Evolutionary conservation across 2,888 invertebrate species (phyloP).

Genomic region (Pterobdella sp.): DNA sequence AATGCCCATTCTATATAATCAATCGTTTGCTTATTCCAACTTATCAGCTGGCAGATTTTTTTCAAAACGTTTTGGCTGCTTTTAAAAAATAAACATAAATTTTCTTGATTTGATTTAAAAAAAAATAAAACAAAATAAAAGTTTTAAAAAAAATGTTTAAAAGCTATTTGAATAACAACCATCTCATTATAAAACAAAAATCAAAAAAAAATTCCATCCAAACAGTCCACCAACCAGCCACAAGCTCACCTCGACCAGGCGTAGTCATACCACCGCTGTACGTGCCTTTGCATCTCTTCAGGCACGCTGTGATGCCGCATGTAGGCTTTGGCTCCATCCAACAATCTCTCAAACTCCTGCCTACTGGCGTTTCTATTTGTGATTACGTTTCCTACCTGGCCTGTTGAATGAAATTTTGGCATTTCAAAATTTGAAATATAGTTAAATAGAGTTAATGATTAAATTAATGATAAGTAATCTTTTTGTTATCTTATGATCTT

Average conservation of each 20-base stretch:
- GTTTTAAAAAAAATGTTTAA: neutral
- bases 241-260: constrained; percentile 75
- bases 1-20: too few species aligned
- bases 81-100: neutral
- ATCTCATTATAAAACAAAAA: neutral
- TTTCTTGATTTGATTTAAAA: neutral
- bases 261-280: constrained; percentile 93
- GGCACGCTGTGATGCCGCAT: constrained; percentile 96
- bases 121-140: neutral
- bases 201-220: neutral
- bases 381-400: constrained; percentile 94
- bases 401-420: constrained; percentile 47
- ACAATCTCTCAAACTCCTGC: constrained; percentile 81
- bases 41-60: too few species aligned
- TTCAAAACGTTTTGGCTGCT: neutral
- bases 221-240: neutral
- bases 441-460: neutral
- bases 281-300: constrained; percentile 87
- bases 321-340: constrained; percentile 92
- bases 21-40: too few species aligned
- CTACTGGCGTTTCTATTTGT: constrained; percentile 92
- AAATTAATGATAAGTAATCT: neutral
- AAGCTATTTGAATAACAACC: neutral
- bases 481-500: too few species aligned
- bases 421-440: neutral